A percentile compares a stretch with the other conserved stretches of the same genome.
Evolutionary conservation across 2,797 vertebrate species (phyloP).

Genomic region (Melopsittacus undulatus): DNA sequence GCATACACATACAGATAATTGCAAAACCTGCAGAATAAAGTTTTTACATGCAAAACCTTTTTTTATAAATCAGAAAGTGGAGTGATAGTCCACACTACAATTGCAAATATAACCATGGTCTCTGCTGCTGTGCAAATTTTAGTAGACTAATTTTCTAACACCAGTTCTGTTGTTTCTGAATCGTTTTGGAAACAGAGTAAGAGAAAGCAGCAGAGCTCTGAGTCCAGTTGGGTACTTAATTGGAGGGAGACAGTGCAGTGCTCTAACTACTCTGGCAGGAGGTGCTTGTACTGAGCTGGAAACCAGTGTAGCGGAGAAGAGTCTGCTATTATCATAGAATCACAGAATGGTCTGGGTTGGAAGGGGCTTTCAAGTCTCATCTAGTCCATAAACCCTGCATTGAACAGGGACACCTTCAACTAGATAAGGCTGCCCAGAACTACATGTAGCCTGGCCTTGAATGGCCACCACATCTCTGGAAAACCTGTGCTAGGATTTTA

Average conservation of each 20-base stretch:
- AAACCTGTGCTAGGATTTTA: background rate
- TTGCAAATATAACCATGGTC: background rate
- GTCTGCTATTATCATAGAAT: background rate
- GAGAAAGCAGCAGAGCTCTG: background rate
- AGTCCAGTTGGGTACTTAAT: background rate
- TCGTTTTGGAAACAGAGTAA: background rate
- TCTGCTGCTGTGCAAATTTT: background rate
- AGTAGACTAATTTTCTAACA: background rate
- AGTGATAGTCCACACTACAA: background rate
- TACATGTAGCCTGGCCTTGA: background rate
- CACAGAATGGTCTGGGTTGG: background rate
- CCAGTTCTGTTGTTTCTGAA: background rate
- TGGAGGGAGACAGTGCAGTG: background rate
- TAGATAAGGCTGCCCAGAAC: background rate
- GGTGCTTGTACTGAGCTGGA: background rate
- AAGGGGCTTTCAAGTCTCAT: background rate
- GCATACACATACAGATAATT: background rate
- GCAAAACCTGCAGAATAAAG: background rate
- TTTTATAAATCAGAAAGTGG: background rate
- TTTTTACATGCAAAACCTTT: background rate
- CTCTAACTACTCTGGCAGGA: background rate
- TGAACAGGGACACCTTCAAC: background rate
- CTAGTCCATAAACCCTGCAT: background rate
- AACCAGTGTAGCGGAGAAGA: accelerated
- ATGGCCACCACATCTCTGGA: background rate